phyloP scores from a whole-genome alignment of 2,888 invertebrate species.

The Biston betularia region DNA sequence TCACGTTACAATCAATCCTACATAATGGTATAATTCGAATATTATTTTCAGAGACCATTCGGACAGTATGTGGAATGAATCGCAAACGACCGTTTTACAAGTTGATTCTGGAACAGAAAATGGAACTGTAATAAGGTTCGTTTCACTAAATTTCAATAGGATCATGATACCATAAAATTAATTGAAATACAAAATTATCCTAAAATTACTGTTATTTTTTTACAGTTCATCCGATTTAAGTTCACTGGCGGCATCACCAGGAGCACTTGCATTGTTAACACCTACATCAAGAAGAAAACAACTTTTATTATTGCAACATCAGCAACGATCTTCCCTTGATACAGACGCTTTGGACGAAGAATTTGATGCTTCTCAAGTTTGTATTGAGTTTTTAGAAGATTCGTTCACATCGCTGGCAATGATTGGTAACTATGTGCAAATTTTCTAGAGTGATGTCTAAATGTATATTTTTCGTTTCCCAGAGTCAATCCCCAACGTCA shows the following conservation, averaged over 20 bases:
- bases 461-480: constrained; percentile 46
- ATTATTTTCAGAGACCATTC: constrained; percentile 89
- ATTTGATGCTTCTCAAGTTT: constrained; percentile 87
- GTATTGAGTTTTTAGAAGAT: constrained; percentile 30
- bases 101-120: constrained; percentile 90
- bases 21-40: constrained; percentile 4
- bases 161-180: neutral
- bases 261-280: constrained; percentile 88
- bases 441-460: constrained; percentile 6
- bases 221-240: constrained; percentile 81
- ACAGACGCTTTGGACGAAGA: constrained; percentile 93
- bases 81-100: constrained; percentile 93
- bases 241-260: constrained; percentile 83
- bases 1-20: too few relatives aligned
- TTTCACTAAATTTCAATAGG: neutral
- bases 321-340: constrained; percentile 94
- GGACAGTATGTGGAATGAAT: constrained; percentile 96
- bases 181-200: neutral
- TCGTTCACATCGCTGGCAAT: constrained; percentile 27
- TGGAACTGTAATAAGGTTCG: constrained; percentile 85
- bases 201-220: constrained; percentile 37
- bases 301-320: constrained; percentile 91
- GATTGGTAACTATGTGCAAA: constrained; percentile 23
- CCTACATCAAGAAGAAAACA: constrained; percentile 93
- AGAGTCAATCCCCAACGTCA: constrained; percentile 84